Base-by-base conservation (phyloP, 2,888 invertebrate genomes). In the Resseliella maxima region DNA sequence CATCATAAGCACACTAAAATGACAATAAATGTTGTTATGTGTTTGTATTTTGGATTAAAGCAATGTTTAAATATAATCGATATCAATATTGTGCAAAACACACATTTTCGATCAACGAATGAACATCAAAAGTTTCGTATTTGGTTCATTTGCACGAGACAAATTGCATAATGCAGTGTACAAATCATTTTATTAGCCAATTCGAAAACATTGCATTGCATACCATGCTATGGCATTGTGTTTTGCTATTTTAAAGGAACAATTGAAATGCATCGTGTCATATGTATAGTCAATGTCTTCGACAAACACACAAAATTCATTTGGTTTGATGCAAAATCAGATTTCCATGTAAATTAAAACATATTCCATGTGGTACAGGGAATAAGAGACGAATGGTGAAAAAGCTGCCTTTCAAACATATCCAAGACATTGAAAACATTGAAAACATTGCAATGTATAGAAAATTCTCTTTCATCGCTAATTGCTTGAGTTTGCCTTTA, bases 21-120 rank as follows among this genome's bases (percentile, higher is more conserved):
- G 72, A 72, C 31, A 72, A 72, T 72, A 72, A 72, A 72, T 72
- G 72, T n/a, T n/a, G n/a, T 72, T 72, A 72, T 72, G 72, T 72
- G 72, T 31, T 72, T 72, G 31, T 35, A 27, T 27, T 27, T 15
- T 31, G 72, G 72, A 72, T 72, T 72, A 72, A 72, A 72, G 6
- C 31, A 35, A 72, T 72, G 72, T 72, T 72, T 72, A 72, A 59
- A 59, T n/a, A n/a, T 59, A 59, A 72, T 72, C 72, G 72, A 72
- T 72, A 72, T n/a, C n/a, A 35, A 72, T 72, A 72, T 72, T 35
- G 31, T 31, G 31, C 21, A 72, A 35, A 72, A 72, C 72, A 27
- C 72, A 72, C 72, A 72, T 72, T 72, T 72, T 72, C 72, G 72
- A 72, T 72, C 72, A 72, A 72, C 12, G 5, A 15, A 10, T 0